phyloP scores from a whole-genome alignment of 2,113 vertebrate genomes.

The Cochlearius cochlearius region DNA sequence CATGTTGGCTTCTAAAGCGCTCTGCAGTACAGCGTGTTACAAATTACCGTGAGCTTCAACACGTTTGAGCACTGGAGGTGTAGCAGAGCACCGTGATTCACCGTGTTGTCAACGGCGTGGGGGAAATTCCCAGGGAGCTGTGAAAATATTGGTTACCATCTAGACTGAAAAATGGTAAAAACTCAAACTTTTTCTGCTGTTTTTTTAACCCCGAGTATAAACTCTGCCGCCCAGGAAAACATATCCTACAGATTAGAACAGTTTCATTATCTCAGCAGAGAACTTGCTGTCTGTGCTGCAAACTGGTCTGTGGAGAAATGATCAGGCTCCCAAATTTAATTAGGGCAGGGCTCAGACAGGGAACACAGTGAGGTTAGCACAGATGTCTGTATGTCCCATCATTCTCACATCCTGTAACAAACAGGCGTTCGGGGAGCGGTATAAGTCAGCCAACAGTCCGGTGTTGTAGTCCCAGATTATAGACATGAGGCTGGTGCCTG shows the following conservation, averaged over 20 bases:
- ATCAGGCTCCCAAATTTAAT: conserved; percentile 59
- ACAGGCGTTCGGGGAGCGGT: background rate
- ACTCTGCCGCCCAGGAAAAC: background rate
- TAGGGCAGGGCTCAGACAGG: conserved; percentile 44
- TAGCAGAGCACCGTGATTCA: background rate
- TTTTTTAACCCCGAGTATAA: background rate
- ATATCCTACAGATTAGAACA: conserved; percentile 1
- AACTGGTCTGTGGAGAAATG: conserved; percentile 46
- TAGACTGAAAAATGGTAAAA: conserved; percentile 4
- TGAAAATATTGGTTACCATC: background rate
- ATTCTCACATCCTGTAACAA: conserved; percentile 41
- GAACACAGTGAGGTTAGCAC: conserved; percentile 42
- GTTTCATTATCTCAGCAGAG: conserved; percentile 46
- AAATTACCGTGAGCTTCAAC: background rate
- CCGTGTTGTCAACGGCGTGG: fast-evolving
- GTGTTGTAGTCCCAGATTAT: background rate
- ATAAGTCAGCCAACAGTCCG: background rate
- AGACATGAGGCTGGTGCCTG: background rate
- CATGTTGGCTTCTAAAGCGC: background rate
- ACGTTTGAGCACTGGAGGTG: background rate
- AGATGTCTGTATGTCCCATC: conserved; percentile 42
- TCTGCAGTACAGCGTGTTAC: background rate
- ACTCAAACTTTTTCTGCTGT: background rate
- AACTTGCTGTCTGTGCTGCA: conserved; percentile 13
- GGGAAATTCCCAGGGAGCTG: background rate